Conservation (phyloP, 2,113 vertebrate genomes). For the Aramus guarauna region DNA sequence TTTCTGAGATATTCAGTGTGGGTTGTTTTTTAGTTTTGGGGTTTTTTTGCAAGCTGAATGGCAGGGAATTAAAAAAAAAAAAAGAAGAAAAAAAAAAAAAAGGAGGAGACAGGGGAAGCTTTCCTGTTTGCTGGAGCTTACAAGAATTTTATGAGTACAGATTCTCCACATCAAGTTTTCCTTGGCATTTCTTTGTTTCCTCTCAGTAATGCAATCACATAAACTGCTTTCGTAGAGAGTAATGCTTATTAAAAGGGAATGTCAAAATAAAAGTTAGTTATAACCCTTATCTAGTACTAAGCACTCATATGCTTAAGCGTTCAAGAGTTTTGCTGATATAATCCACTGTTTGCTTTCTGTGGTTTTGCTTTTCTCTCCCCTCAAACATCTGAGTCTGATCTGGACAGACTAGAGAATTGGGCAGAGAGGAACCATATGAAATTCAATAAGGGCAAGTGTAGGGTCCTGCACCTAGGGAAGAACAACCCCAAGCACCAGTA, state of each 20-base stretch:
- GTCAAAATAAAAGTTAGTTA: constrained; percentile 58
- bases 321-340: background rate
- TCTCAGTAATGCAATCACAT: constrained; percentile 20
- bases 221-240: background rate
- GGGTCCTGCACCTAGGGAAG: no score
- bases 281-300: background rate
- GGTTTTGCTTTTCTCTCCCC: background rate
- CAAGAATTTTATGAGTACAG: constrained; percentile 7
- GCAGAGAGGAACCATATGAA: no score
- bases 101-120: background rate
- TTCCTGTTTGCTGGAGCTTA: background rate
- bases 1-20: background rate
- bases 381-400: background rate
- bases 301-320: background rate
- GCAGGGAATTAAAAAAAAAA: background rate
- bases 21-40: no score
- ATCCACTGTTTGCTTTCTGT: background rate
- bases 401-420: no score
- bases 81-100: no score
- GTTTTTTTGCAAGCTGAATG: background rate
- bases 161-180: constrained; percentile 37
- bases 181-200: constrained; percentile 60
- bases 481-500: no score
- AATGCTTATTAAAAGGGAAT: background rate
- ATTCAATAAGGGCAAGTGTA: no score